A percentile compares a stretch with the other conserved stretches of the same genome.
phyloP scores from a whole-genome alignment of 2,797 vertebrate genomes.

The Peromyscus aztecus region DNA sequence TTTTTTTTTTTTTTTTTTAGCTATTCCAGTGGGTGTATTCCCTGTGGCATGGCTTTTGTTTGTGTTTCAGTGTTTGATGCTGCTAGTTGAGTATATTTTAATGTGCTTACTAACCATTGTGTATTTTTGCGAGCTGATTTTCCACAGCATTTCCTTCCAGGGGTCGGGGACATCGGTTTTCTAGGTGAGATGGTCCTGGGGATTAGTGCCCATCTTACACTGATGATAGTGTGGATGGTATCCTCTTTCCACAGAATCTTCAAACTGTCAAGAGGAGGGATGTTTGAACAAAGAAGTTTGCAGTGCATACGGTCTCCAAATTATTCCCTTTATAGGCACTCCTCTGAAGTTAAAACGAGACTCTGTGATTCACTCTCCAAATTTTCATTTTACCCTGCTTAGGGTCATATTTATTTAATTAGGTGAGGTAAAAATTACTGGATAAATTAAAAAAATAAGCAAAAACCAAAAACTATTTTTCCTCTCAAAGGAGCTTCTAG shows the following conservation, averaged over 20 bases:
- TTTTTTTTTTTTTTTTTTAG: background rate
- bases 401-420: slow-evolving; percentile 69
- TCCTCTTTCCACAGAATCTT: slow-evolving; percentile 2
- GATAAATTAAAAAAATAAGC: slow-evolving; percentile 55
- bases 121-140: background rate
- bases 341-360: slow-evolving; percentile 46
- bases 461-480: slow-evolving; percentile 19
- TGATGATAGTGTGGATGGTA: background rate
- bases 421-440: slow-evolving; percentile 51
- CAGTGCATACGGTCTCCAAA: background rate
- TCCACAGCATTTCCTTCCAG: background rate
- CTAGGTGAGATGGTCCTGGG: background rate
- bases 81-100: background rate
- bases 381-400: slow-evolving; percentile 29
- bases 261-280: background rate
- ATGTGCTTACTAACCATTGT: background rate
- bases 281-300: background rate
- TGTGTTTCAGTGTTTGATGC: background rate
- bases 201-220: background rate
- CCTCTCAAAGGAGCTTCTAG: slow-evolving; percentile 45
- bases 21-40: background rate
- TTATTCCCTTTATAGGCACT: slow-evolving; percentile 9
- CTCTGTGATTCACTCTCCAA: slow-evolving; percentile 41
- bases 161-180: background rate
- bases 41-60: background rate